Evolutionary conservation across 37 sponge, comb jelly and placozoan genomes (phyloP), one percentile per base, ranked within the genome.

Genomic region (Ephydatia muelleri): DNA sequence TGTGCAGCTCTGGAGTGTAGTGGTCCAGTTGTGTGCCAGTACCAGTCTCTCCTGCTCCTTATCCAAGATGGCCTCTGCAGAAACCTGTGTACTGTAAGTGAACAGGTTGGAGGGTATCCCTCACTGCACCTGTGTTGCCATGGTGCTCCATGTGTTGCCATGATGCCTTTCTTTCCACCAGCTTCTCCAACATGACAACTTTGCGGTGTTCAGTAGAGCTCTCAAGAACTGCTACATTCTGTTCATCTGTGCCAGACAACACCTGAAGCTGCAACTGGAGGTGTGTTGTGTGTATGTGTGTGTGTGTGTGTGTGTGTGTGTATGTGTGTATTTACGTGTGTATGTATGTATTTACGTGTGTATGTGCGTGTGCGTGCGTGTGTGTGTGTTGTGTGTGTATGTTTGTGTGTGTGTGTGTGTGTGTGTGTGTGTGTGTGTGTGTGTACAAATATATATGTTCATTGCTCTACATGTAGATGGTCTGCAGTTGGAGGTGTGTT

Each of bases 261-360:
- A 86, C 67, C 84, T 97, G 75, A 95, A 95, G 80, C 88, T 97
- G 65, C 98, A 97, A 69, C 80, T n/a, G n/a, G n/a, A n/a, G n/a
- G n/a, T n/a, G n/a, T n/a, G n/a, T n/a, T n/a, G n/a, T n/a, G n/a
- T n/a, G n/a, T n/a, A n/a, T n/a, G n/a, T n/a, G n/a, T n/a, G n/a
- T n/a, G n/a, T n/a, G n/a, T n/a, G n/a, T n/a, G n/a, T n/a, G n/a
- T n/a, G n/a, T n/a, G n/a, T n/a, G n/a, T n/a, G n/a, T n/a, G n/a
- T n/a, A n/a, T n/a, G n/a, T n/a, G n/a, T n/a, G n/a, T n/a, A n/a
- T n/a, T n/a, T n/a, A n/a, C n/a, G n/a, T n/a, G n/a, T n/a, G n/a
- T n/a, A n/a, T n/a, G n/a, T n/a, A n/a, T n/a, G n/a, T n/a, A n/a
- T 5, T 31, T 49, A 76, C 70, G 33, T 69, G 77, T 25, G 33